Evolutionary conservation across 2,113 vertebrate species (phyloP), one percentile per base, ranked within the genome.

Genomic region (Myiozetetes cayanensis): DNA sequence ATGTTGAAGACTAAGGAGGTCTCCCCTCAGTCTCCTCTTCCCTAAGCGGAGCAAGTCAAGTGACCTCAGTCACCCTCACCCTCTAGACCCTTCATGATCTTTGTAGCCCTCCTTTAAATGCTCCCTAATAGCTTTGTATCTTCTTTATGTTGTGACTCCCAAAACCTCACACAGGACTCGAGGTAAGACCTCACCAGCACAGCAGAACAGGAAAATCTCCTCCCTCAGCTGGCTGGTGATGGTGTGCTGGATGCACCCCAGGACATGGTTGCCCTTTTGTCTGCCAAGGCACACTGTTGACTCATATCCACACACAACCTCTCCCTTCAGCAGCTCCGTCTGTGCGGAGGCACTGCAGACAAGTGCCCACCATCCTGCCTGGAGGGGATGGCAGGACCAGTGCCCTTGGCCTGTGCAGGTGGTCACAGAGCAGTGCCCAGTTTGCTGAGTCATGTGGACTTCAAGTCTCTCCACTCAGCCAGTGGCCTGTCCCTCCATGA

Each of bases 1-100:
- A 25, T 39, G 23, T 2, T 53, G 53, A 30, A 52, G 17, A 21
- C 15, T 0, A 39, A 0, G 5, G 10, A 28, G 9, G 8, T 21
- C 24, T 75, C 13, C 9, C 20, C 30, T 68, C 59, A 50, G 15
- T 5, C 33, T 81, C 10, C 2, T 14, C 49, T n/a, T 18, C 35
- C 67, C 46, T n/a, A 53, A 14, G 6, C 7, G 46, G 39, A 41
- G 8, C 15, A 39, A 37, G 35, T 22, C 44, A 44, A 52, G 20
- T 22, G 8, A 3, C 7, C 11, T 7, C 50, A 50, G 43, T 2
- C 39, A 21, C 39, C 52, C 39, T 61, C n/a, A 35, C 20, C 20
- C 23, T 61, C 20, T 46, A n/a, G 44, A 59, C 14, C 22, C 53
- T 46, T 52, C 39, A 8, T 1, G 33, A 61, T 14, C 14, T 27